These are phyloP conservation scores for Lepidostoma basale DNA, from an alignment of 1,140 invertebrate species.

Conservation along the genomic window DNA sequence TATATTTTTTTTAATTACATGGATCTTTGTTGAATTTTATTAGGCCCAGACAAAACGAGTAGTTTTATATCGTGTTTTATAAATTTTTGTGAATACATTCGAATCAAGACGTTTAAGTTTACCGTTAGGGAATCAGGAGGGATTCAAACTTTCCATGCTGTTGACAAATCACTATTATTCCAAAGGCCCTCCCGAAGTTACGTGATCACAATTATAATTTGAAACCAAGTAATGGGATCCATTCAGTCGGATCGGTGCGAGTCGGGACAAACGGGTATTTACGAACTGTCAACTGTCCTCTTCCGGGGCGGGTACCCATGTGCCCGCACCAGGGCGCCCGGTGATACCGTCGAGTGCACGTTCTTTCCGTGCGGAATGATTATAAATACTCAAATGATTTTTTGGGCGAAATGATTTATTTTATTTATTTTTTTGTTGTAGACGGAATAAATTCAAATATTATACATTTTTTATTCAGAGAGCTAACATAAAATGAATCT, in stretches of 20 bases:
- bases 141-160: neutral
- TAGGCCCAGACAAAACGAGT: too few species aligned
- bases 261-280: neutral
- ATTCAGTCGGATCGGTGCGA: constrained; percentile 3
- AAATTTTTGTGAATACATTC: neutral
- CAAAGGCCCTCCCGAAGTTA: neutral
- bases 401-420: too few species aligned
- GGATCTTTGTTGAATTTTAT: too few species aligned
- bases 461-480: too few species aligned
- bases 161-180: constrained; percentile 12
- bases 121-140: neutral
- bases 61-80: too few species aligned
- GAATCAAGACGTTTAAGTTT: constrained; percentile 14
- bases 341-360: too few species aligned
- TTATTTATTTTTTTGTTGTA: neutral
- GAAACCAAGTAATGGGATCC: constrained; percentile 1
- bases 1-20: too few species aligned
- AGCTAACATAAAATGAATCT: too few species aligned
- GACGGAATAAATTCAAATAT: too few species aligned
- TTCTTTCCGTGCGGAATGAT: too few species aligned
- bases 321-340: neutral
- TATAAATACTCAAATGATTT: too few species aligned
- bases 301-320: neutral
- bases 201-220: constrained; percentile 2
- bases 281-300: constrained; percentile 1